phyloP scores from a whole-genome alignment of 2,888 invertebrate species.

The Heliconius aoede region DNA sequence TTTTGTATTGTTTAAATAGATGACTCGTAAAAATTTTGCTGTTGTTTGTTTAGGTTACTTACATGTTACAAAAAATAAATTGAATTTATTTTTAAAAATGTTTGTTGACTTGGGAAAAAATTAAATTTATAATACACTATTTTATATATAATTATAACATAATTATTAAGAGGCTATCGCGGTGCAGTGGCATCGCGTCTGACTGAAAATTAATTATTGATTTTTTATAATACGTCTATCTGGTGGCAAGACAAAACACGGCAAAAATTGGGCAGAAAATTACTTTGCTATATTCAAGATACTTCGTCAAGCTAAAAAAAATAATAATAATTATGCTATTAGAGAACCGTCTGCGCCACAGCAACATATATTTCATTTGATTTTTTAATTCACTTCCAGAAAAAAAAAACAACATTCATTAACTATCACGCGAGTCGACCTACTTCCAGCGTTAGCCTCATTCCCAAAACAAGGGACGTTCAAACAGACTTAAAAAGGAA shows the following conservation, averaged over 20 bases:
- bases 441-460: slow-evolving; percentile 39
- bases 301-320: no score
- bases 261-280: no score
- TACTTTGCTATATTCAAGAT: no score
- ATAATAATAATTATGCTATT: no score
- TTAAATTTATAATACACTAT: no score
- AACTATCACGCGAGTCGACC: slow-evolving; percentile 23
- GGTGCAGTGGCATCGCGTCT: not conserved
- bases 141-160: no score
- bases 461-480: slow-evolving; percentile 40
- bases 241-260: no score
- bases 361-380: not conserved
- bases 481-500: slow-evolving; percentile 57
- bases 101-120: not conserved
- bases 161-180: not conserved
- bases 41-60: not conserved
- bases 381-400: not conserved
- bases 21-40: not conserved
- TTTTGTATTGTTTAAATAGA: not conserved
- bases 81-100: not conserved
- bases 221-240: no score
- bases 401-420: slow-evolving; percentile 5
- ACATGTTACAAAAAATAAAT: not conserved
- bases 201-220: not conserved
- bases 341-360: no score